Percentiles rank a stretch among this genome's conserved stretches.
These are phyloP conservation scores for Platerodrilus igneus DNA, from an alignment of 2,888 invertebrate genomes.

Conservation along the genomic window DNA sequence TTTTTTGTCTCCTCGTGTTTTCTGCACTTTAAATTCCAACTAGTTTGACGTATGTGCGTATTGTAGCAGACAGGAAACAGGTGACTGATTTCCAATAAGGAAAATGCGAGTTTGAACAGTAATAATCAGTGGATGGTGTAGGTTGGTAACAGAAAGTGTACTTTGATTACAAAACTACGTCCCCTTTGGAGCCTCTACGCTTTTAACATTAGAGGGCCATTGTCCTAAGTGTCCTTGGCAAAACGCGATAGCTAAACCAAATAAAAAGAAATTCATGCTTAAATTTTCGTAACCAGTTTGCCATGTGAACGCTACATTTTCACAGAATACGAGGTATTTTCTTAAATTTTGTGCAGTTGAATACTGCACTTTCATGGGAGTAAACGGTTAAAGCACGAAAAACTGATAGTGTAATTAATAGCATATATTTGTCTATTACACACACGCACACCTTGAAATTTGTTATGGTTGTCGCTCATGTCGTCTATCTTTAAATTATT, in stretches of 20 bases:
- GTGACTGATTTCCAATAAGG: slow-evolving; percentile 2
- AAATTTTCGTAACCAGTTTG: too few relatives aligned
- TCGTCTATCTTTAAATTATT: too few relatives aligned
- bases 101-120: slow-evolving; percentile 9
- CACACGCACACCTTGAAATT: too few relatives aligned
- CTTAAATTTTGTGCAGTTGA: too few relatives aligned
- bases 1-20: slow-evolving; percentile 15
- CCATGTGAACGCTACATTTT: too few relatives aligned
- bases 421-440: too few relatives aligned
- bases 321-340: too few relatives aligned
- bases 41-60: slow-evolving; percentile 6
- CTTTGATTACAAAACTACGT: slow-evolving; percentile 21
- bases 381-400: too few relatives aligned
- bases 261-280: slow-evolving; percentile 20
- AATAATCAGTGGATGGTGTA: too few relatives aligned
- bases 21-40: slow-evolving; percentile 12
- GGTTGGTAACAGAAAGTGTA: slow-evolving; percentile 19
- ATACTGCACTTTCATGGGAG: too few relatives aligned
- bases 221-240: slow-evolving; percentile 30
- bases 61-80: slow-evolving; percentile 5
- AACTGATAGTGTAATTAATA: too few relatives aligned
- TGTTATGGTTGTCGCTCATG: too few relatives aligned
- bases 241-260: slow-evolving; percentile 19
- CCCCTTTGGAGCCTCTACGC: slow-evolving; percentile 28
- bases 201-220: slow-evolving; percentile 25